These are phyloP conservation scores for Xylocopa sonorina DNA, from an alignment of 1,140 invertebrate genomes.

Conservation along the genomic window DNA sequence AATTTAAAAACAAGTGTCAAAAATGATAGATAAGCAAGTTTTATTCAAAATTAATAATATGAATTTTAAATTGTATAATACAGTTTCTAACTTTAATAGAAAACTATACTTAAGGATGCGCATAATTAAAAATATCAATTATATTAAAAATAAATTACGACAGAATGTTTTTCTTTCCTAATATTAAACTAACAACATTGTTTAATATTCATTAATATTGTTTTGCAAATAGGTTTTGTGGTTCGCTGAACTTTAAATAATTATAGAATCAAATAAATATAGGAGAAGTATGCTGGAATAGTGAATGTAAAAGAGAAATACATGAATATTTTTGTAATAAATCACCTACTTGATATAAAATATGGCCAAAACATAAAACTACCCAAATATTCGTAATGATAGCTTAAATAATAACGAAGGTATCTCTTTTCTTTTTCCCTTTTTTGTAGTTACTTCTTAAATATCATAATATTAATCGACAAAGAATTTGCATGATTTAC, in stretches of 20 bases:
- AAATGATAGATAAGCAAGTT: background rate
- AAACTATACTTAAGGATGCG: background rate
- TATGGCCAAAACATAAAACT: background rate
- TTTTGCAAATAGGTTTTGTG: background rate
- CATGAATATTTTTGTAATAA: background rate
- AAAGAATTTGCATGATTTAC: background rate
- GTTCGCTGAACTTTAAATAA: too few species aligned
- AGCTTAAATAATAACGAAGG: background rate
- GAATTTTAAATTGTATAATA: conserved; percentile 9
- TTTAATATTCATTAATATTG: background rate
- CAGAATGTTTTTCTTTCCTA: background rate
- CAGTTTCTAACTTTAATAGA: background rate
- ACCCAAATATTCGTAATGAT: background rate
- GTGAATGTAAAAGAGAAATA: background rate
- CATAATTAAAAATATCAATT: background rate
- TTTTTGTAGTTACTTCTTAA: conserved; percentile 7
- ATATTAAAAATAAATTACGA: background rate
- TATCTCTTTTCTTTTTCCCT: too few species aligned
- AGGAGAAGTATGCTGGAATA: too few species aligned
- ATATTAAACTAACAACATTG: background rate
- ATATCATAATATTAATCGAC: background rate
- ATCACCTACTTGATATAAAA: conserved; percentile 5
- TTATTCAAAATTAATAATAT: conserved; percentile 7
- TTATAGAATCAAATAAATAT: too few species aligned
- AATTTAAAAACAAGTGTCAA: conserved; percentile 11